Base-by-base conservation (phyloP, 1,140 invertebrate species). In the Ylistrum balloti region DNA sequence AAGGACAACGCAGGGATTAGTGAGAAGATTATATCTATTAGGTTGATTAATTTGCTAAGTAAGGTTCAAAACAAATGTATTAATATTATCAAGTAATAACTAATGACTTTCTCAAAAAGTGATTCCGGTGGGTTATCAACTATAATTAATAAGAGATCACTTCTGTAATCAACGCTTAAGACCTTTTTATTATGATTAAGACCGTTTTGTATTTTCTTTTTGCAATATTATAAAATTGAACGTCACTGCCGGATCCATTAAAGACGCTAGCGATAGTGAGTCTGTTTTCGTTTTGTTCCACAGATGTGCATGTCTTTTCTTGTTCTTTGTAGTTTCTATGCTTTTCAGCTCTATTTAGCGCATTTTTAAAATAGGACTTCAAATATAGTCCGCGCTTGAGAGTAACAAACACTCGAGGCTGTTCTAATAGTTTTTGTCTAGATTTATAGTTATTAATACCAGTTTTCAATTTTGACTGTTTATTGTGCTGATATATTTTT, bases 191-290 rank as follows among this genome's bases (percentile, higher is more conserved):
- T 74, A 28, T 74, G n/a, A 74, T 74, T 17, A 74, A 74, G 22
- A n/a, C n/a, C 56, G 56, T 74, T 74, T 74, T 74, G 56, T 74
- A 74, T 74, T 74, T 74, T 74, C 56, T 74, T 74, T 48, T 74
- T 74, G 56, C 56, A 28, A 74, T 74, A 74, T 74, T 74, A 74
- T 74, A 74, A 74, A 74, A 74, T 74, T 74, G 56, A 74, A 74
- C 56, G 22, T 74, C 56, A n/a, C 56, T 74, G 56, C 56, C n/a
- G 56, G 56, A 74, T 28, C 56, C 56, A 74, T 74, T 28, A 74
- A 74, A 74, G 56, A 74, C 56, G 22, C 56, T 74, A 28, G 56
- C 56, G 56, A 74, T 74, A 74, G 56, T 74, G 56, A 74, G 56
- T 74, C 56, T 74, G 56, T 74, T 74, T 74, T 74, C 56, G 56